These are phyloP conservation scores for Eupithecia abbreviata DNA, from an alignment of 2,888 invertebrate genomes.

Conservation along the genomic window DNA sequence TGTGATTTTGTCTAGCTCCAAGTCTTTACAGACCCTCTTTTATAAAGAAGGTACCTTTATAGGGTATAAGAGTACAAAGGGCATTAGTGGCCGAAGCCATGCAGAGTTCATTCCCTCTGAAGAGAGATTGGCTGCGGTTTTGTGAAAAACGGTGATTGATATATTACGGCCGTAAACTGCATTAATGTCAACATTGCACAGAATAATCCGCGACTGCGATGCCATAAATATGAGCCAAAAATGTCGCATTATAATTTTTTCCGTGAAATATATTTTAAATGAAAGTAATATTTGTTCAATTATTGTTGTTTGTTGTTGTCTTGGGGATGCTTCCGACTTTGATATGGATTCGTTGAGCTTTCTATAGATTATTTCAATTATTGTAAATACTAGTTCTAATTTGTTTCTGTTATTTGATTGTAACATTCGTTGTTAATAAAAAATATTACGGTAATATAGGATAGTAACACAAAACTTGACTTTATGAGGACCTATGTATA, in stretches of 20 bases:
- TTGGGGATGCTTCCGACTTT: no score
- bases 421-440: no score
- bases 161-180: neutral
- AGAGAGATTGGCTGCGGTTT: neutral
- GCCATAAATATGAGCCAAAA: neutral
- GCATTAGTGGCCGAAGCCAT: conserved; percentile 12
- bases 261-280: neutral
- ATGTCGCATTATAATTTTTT: no score
- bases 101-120: neutral
- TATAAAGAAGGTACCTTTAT: neutral
- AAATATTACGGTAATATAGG: no score
- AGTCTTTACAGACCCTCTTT: neutral
- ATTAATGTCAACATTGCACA: neutral
- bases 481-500: no score
- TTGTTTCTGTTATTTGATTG: no score
- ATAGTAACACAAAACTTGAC: no score
- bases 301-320: no score
- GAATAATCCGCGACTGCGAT: neutral
- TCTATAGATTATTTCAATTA: no score
- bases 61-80: conserved; percentile 8
- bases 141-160: neutral
- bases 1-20: conserved; percentile 1
- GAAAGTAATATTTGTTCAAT: no score
- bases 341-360: no score
- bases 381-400: no score